Evolutionary conservation across 2,888 invertebrate species (phyloP), one percentile per base, ranked within the genome.

Genomic region (Drosophila trichaetosa): DNA sequence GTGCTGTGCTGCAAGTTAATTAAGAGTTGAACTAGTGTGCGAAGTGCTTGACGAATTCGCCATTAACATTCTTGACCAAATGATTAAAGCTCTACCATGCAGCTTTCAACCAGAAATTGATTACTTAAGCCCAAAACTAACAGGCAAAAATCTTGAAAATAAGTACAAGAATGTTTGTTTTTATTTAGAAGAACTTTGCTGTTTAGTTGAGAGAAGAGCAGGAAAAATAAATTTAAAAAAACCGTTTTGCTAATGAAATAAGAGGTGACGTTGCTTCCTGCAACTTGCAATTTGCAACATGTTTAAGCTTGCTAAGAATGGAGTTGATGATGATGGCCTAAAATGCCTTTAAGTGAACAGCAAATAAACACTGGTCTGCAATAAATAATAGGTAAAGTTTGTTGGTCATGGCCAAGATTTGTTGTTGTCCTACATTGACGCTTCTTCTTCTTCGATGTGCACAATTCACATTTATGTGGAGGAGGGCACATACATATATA

Each of bases 1-100:
- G 57, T 65, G 42, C 52, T 62, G 52, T 38, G 36, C 24, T 29
- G n/a, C 21, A 53, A 58, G 56, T 72, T 77, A 73, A 66, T 73
- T 73, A 60, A 62, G 67, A 67, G 38, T 56, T 48, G 18, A 61
- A 36, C 27, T 36, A 52, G 40, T 57, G 27, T 60, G 29, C 31
- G 5, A 33, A 31, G 11, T 36, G 33, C 36, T 42, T 16, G 46
- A 24, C 46, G 8, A 46, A 46, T 24, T 24, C 21, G 1, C 24
- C 24, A 24, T 8, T 24, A 21, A 48, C 33, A 53, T 62, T 40
- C 61, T 33, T 18, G 40, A 13, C 27, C 4, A 56, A 6, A 42
- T 42, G 18, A 2, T 13, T 13, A 2, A 59, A 42, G 42, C 42
- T 34, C 21, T 10, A 18, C 6, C 27, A 24, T 46, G 24, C 54